Evolutionary conservation across 2,888 invertebrate genomes (phyloP).

Genomic region (Zygothrica quintamaculata): DNA sequence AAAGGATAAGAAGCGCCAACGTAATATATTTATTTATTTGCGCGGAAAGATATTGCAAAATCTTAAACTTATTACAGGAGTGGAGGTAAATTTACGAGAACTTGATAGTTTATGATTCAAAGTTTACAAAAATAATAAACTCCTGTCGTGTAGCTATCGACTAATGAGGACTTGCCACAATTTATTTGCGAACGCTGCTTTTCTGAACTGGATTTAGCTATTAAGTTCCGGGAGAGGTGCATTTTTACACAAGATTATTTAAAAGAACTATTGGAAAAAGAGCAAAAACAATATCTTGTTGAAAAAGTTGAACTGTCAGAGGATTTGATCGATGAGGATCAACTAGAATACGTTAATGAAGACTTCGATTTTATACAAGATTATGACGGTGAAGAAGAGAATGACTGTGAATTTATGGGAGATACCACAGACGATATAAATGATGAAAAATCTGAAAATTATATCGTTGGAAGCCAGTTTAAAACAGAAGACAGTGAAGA

Average conservation of each 20-base stretch:
- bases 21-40: constrained; percentile 49
- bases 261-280: constrained; percentile 40
- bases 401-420: background rate
- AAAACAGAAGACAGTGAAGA: background rate
- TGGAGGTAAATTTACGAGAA: constrained; percentile 40
- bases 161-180: constrained; percentile 42
- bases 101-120: no score
- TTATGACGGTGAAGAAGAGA: background rate
- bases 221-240: constrained; percentile 68
- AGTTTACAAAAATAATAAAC: no score
- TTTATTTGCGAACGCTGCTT: constrained; percentile 60
- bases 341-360: constrained; percentile 33
- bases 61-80: constrained; percentile 61
- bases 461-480: no score
- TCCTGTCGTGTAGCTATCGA: constrained; percentile 36
- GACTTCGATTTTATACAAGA: constrained; percentile 1
- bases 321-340: constrained; percentile 54
- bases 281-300: background rate
- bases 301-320: constrained; percentile 40
- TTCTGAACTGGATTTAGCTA: constrained; percentile 65
- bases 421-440: background rate
- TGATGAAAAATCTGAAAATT: background rate
- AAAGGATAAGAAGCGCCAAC: constrained; percentile 54
- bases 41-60: constrained; percentile 50
- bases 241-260: constrained; percentile 68